A percentile compares a stretch with the other conserved stretches of the same genome.
phyloP scores from a whole-genome alignment of 2,888 invertebrate species.

The Protula sp. region DNA sequence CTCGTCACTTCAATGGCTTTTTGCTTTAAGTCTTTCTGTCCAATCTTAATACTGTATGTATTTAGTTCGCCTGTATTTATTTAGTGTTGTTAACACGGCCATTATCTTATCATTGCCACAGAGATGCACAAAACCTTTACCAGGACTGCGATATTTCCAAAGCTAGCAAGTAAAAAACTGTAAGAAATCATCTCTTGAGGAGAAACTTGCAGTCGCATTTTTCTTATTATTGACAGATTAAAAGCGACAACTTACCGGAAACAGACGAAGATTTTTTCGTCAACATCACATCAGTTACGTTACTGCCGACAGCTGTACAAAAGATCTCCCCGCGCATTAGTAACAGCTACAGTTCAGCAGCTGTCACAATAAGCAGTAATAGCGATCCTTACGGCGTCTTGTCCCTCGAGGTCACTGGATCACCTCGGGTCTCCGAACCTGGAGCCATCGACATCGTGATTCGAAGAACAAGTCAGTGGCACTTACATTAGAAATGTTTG shows the following conservation, averaged over 20 bases:
- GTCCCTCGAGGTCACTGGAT: conserved; percentile 10
- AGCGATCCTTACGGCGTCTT: conserved; percentile 48
- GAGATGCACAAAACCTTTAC: too few relatives aligned
- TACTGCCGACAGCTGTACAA: conserved; percentile 12
- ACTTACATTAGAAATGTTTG: too few relatives aligned
- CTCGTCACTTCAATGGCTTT: too few relatives aligned
- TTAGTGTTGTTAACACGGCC: too few relatives aligned
- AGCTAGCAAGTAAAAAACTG: neutral
- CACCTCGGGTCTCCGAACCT: conserved; percentile 11
- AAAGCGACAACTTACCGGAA: conserved; percentile 42
- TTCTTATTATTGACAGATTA: too few relatives aligned
- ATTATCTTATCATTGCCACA: too few relatives aligned
- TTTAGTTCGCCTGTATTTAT: too few relatives aligned
- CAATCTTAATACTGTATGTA: too few relatives aligned
- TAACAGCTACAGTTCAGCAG: conserved; percentile 23
- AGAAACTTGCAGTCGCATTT: too few relatives aligned
- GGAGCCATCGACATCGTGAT: conserved; percentile 31
- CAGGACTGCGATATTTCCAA: neutral
- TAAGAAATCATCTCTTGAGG: too few relatives aligned
- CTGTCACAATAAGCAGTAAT: conserved; percentile 39
- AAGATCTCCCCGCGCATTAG: conserved; percentile 39
- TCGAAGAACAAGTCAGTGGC: conserved; percentile 30
- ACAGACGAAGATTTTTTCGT: conserved; percentile 41
- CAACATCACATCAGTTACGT: conserved; percentile 35
- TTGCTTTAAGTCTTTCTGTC: too few relatives aligned